Evolutionary conservation across 2,888 invertebrate species (phyloP).

Genomic region (Xestia sexstrigata): DNA sequence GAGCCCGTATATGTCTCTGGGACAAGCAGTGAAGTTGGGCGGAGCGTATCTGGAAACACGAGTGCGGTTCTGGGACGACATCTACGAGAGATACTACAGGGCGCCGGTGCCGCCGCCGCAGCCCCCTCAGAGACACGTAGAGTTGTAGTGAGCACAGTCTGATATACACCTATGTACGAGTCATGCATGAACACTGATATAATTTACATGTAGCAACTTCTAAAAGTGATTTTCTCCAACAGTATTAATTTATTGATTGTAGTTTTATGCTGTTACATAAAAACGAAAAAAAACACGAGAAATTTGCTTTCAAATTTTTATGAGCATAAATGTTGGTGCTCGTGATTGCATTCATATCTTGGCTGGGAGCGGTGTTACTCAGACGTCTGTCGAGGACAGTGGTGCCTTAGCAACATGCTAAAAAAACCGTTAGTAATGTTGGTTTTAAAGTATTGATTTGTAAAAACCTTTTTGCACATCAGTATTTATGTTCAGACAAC

Average conservation of each 20-base stretch:
- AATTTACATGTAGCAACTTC: no score
- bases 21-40: slow-evolving; percentile 62
- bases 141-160: neutral
- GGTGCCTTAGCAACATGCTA: neutral
- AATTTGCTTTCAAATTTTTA: neutral
- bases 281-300: no score
- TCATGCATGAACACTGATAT: no score
- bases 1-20: slow-evolving; percentile 73
- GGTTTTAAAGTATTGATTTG: neutral
- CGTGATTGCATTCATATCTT: neutral
- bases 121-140: slow-evolving; percentile 27
- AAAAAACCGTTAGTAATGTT: neutral
- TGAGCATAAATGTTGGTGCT: neutral
- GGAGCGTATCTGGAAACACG: slow-evolving; percentile 66
- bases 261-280: no score
- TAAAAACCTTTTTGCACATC: neutral
- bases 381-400: neutral
- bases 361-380: neutral
- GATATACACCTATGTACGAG: neutral
- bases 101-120: slow-evolving; percentile 69
- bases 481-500: neutral
- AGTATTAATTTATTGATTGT: no score
- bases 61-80: slow-evolving; percentile 72
- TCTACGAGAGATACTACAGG: slow-evolving; percentile 73
- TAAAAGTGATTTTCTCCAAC: no score